These are phyloP conservation scores for Julus scanicus DNA, from an alignment of 2,888 invertebrate genomes.

Conservation along the genomic window DNA sequence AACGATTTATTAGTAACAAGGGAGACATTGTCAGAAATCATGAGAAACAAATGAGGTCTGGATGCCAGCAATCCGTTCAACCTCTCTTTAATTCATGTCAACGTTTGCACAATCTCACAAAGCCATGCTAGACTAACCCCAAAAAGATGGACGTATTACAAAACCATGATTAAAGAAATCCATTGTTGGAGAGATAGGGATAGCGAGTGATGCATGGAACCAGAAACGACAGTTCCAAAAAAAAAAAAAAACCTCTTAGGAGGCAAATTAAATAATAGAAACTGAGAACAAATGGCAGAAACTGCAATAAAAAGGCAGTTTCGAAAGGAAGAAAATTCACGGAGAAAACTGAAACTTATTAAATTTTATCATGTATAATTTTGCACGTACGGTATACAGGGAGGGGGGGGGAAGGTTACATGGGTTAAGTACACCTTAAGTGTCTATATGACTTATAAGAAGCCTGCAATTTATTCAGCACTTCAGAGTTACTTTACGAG, in stretches of 20 bases:
- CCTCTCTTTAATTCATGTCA: not conserved
- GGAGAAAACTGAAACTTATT: not conserved
- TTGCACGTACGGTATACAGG: not conserved
- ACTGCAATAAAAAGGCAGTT: not conserved
- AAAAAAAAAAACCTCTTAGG: not conserved
- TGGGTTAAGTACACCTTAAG: not conserved
- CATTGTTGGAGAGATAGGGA: not conserved
- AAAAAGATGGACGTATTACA: not conserved
- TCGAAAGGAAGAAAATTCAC: not conserved
- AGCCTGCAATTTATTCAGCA: constrained; percentile 8
- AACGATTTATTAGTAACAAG: not conserved
- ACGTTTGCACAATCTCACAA: not conserved
- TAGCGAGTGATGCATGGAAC: not conserved
- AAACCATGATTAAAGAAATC: not conserved
- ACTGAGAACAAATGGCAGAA: not conserved
- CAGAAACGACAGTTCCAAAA: not conserved
- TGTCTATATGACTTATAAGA: not conserved
- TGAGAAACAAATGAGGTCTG: constrained; percentile 4
- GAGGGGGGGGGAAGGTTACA: not conserved
- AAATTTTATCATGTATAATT: not conserved
- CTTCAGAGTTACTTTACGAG: constrained; percentile 14
- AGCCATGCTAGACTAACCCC: not conserved
- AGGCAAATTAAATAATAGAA: constrained; percentile 15
- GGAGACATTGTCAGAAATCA: constrained; percentile 10
- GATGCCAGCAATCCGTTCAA: not conserved